Base-by-base conservation (phyloP, 2,888 invertebrate species). In the Chironomus riparius region DNA sequence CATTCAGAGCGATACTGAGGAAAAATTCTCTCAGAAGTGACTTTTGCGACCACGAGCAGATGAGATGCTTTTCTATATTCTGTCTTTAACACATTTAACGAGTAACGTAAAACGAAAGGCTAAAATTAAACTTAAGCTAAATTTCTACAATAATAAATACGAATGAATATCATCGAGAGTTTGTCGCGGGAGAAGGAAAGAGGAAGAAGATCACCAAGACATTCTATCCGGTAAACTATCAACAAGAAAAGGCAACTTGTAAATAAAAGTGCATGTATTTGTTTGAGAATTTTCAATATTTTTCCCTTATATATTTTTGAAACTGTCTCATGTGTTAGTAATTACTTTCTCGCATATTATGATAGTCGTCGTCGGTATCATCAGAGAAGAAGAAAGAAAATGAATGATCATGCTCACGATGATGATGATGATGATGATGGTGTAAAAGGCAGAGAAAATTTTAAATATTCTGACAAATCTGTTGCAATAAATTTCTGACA, bases 41-140 rank as follows among this genome's bases (percentile, higher is more conserved):
- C 65, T 12, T 18, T 65, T 56, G 56, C 56, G 56, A 65, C 65
- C 65, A 56, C 56, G 24, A 65, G 0, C 65, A 65, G 65, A 65
- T 65, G 65, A 65, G 65, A 65, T 13, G 18, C 22, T 65, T 65
- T 21, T 21, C 28, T 38, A 38, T 38, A 38, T 38, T 38, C 38
- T 38, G 10, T 28, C 28, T 28, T 28, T 28, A 28, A 28, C 10
- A 38, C 38, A 38, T 38, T 38, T 38, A 38, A 56, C 56, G 15
- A 56, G 15, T 18, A 56, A 18, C 10, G 38, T 38, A 38, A 21
- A n/a, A 21, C 61, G 62, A 62, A 38, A 38, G n/a, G 15, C 21
- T 38, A 28, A 74, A 68, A 47, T 47, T 74, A 74, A 74, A 74
- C 68, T 74, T 38, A 74, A 74, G 74, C 74, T 74, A 62, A 74